Evolutionary conservation across 2,113 vertebrate genomes (phyloP).

Genomic region (Pachycephala philippinensis): DNA sequence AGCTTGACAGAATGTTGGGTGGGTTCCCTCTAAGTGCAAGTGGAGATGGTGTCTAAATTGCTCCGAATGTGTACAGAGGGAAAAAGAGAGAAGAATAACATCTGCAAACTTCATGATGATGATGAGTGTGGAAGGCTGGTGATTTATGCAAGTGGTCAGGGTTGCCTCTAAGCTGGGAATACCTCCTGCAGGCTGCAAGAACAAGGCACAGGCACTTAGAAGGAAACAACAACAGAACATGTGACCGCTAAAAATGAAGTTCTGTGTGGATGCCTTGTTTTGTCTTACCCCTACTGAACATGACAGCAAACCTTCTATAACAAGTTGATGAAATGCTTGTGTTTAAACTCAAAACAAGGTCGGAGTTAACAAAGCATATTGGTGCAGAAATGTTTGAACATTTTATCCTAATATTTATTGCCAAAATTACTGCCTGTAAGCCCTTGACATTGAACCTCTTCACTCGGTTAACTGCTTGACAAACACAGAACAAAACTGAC

Average conservation of each 20-base stretch:
- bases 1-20: neutral
- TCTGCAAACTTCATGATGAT: neutral
- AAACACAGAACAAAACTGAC: neutral
- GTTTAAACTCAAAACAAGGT: neutral
- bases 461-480: neutral
- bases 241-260: neutral
- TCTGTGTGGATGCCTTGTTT: neutral
- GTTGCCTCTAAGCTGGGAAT: neutral
- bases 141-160: neutral
- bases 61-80: neutral
- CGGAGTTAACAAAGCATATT: neutral
- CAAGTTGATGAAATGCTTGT: neutral
- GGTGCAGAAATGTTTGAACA: neutral
- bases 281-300: neutral
- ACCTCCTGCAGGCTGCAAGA: neutral
- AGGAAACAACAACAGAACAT: neutral
- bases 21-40: neutral
- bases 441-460: neutral
- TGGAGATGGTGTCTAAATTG: neutral
- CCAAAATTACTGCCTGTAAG: neutral
- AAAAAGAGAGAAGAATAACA: neutral
- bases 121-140: neutral
- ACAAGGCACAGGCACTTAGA: neutral
- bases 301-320: neutral
- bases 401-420: conserved; percentile 6